phyloP scores from a whole-genome alignment of 92 coral and sea anemone species.

The Pocillopora meandrina region DNA sequence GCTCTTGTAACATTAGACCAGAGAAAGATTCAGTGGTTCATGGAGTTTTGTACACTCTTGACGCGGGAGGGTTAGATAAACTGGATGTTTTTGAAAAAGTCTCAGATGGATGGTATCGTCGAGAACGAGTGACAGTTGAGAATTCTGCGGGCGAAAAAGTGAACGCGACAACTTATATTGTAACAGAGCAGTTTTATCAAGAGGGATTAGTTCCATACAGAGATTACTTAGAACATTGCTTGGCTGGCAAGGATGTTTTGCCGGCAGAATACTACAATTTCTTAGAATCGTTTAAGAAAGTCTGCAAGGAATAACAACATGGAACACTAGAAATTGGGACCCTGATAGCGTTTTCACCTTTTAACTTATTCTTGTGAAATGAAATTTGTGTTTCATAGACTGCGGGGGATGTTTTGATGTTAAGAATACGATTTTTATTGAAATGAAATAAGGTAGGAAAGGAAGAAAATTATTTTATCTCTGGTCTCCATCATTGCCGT shows the following conservation, averaged over 20 bases:
- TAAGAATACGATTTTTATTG: too few relatives aligned
- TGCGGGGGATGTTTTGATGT: too few relatives aligned
- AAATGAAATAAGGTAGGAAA: too few relatives aligned
- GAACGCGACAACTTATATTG: constrained; percentile 65
- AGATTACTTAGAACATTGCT: constrained; percentile 63
- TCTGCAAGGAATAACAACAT: background rate
- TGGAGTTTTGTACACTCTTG: constrained; percentile 75
- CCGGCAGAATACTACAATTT: constrained; percentile 58
- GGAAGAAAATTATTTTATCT: too few relatives aligned
- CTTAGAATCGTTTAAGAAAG: constrained; percentile 38
- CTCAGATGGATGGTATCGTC: constrained; percentile 60
- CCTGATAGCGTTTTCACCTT: too few relatives aligned
- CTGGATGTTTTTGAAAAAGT: constrained; percentile 81
- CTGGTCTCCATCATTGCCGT: background rate
- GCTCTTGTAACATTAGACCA: constrained; percentile 60
- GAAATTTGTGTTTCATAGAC: too few relatives aligned
- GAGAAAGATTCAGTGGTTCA: constrained; percentile 60
- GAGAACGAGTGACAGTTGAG: constrained; percentile 55
- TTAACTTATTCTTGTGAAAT: too few relatives aligned
- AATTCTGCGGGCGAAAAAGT: constrained; percentile 41
- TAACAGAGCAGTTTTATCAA: constrained; percentile 46
- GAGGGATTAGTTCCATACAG: constrained; percentile 67
- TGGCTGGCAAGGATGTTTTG: constrained; percentile 69
- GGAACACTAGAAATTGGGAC: background rate
- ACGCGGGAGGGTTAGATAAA: constrained; percentile 73